Conservation (phyloP, 92 coral and sea anemone genomes). For the Hydrozoanthus gracilis region DNA sequence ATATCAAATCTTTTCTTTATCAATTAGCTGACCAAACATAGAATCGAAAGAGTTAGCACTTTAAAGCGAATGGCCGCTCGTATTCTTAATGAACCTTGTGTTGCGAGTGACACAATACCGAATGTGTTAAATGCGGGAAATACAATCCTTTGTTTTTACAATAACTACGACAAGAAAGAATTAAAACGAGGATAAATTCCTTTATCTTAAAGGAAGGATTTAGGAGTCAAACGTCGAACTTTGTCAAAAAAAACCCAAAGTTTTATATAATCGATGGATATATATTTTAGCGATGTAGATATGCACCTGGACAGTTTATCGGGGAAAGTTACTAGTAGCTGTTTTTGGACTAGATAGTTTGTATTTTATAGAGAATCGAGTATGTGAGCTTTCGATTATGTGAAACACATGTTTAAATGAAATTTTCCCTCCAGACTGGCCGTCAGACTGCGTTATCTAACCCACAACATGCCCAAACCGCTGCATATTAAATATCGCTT, state of each 20-base stretch:
- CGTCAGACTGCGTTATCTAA: conserved; percentile 23
- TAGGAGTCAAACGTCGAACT: neutral
- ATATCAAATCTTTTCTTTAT: conserved; percentile 5
- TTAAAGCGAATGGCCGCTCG: neutral
- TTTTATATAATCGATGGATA: too few species aligned
- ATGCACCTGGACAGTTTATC: too few species aligned
- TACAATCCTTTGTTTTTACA: neutral
- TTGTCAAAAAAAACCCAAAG: neutral
- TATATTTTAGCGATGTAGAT: too few species aligned
- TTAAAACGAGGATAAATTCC: neutral
- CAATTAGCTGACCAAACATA: neutral
- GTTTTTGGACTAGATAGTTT: too few species aligned
- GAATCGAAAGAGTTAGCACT: neutral
- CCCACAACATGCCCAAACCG: neutral
- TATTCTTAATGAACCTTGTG: neutral
- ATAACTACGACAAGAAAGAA: neutral
- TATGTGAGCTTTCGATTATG: neutral
- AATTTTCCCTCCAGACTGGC: neutral
- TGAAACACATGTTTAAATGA: neutral
- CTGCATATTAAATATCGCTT: neutral
- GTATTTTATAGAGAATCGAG: neutral
- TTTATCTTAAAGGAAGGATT: neutral
- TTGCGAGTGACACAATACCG: neutral
- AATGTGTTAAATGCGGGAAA: neutral
- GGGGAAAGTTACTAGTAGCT: too few species aligned